phyloP scores from a whole-genome alignment of 2,797 vertebrate species.

The Chelmon rostratus region DNA sequence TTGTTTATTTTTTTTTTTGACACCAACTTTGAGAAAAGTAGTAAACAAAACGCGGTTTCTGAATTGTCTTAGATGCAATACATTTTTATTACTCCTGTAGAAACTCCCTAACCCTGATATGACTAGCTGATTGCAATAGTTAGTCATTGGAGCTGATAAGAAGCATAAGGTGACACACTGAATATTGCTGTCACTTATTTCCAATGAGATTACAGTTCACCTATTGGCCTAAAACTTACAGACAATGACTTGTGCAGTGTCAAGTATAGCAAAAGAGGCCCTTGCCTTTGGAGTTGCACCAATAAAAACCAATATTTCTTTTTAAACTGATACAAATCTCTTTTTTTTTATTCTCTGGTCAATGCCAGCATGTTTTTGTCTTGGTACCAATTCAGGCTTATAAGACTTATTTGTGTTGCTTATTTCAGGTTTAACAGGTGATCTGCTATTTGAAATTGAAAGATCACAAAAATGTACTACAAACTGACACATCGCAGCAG shows the following conservation, averaged over 20 bases:
- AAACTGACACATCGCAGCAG: neutral
- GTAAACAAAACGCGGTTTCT: neutral
- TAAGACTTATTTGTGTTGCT: neutral
- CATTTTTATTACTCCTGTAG: constrained; percentile 26
- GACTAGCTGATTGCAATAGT: neutral
- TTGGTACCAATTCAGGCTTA: neutral
- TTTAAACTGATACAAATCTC: neutral
- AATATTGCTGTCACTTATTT: constrained; percentile 29
- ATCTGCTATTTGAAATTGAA: neutral
- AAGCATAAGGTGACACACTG: constrained; percentile 49
- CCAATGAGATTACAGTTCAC: constrained; percentile 42
- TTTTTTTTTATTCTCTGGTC: neutral
- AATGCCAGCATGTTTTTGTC: neutral
- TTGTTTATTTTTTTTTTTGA: neutral
- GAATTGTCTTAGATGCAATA: neutral
- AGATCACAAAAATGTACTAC: neutral
- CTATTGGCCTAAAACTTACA: constrained; percentile 49
- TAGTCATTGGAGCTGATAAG: constrained; percentile 59
- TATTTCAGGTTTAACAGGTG: neutral
- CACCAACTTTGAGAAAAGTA: neutral
- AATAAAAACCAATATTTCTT: neutral
- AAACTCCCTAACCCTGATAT: neutral
- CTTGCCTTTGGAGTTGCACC: neutral
- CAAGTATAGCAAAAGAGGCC: neutral
- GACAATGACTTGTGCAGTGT: neutral